These are phyloP conservation scores for Botia kubotai DNA, from an alignment of 2,797 vertebrate species.

Conservation along the genomic window DNA sequence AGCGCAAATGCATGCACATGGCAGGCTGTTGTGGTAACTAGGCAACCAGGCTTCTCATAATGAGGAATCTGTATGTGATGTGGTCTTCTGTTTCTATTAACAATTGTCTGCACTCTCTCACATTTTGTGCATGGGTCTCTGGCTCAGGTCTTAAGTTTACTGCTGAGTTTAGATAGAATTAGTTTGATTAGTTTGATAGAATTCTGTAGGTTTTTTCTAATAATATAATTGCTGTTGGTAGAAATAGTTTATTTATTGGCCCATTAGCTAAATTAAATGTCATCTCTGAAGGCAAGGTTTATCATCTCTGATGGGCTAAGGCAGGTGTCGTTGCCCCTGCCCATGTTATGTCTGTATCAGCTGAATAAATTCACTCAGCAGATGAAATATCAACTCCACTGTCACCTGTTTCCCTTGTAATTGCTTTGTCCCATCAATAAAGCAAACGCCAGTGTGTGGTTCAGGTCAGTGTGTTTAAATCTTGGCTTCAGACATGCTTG, in stretches of 20 bases:
- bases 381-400: neutral
- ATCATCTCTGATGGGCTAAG: constrained; percentile 11
- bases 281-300: neutral
- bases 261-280: neutral
- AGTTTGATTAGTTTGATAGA: no score
- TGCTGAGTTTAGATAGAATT: constrained; percentile 18
- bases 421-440: constrained; percentile 19
- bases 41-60: constrained; percentile 56
- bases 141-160: neutral
- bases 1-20: constrained; percentile 6
- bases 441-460: neutral
- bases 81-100: constrained; percentile 39
- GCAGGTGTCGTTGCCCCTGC: constrained; percentile 18
- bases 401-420: constrained; percentile 11
- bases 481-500: constrained; percentile 9
- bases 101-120: constrained; percentile 21
- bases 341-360: constrained; percentile 8
- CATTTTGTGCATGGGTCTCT: constrained; percentile 17
- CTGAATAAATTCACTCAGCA: constrained; percentile 18
- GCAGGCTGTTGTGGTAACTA: constrained; percentile 53
- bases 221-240: constrained; percentile 2
- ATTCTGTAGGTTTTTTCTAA: neutral
- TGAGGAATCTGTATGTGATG: constrained; percentile 42
- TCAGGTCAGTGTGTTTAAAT: constrained; percentile 23
- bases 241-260: neutral